Evolutionary conservation across 2,797 vertebrate genomes (phyloP).

Genomic region (Novumbra hubbsi): DNA sequence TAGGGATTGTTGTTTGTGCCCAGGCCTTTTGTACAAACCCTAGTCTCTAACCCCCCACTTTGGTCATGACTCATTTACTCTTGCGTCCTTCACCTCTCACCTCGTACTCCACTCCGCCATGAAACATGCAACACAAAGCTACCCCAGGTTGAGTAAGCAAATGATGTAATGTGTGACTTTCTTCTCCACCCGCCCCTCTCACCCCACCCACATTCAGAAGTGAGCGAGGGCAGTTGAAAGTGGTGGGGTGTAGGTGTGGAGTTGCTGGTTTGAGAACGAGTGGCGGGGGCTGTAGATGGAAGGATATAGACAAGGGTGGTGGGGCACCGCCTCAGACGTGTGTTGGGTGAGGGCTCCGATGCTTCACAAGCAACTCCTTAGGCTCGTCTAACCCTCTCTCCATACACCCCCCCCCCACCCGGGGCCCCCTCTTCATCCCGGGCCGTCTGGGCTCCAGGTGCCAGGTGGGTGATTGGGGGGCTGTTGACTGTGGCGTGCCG

Average conservation of each 20-base stretch:
- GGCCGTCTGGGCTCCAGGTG: conserved; percentile 69
- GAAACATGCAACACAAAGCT: conserved; percentile 47
- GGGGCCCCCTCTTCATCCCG: conserved; percentile 5
- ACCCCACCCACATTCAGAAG: conserved; percentile 49
- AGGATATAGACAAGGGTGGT: neutral
- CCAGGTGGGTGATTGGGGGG: conserved; percentile 66
- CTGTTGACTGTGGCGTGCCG: conserved; percentile 54
- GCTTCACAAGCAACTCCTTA: conserved; percentile 34
- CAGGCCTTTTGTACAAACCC: conserved; percentile 56
- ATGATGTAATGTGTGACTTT: conserved; percentile 72
- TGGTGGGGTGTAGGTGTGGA: conserved; percentile 42
- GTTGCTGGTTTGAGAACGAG: conserved; percentile 42
- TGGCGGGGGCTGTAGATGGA: conserved; percentile 30
- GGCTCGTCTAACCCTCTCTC: conserved; percentile 25
- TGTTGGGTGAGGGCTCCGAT: conserved; percentile 9
- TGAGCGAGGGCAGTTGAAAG: conserved; percentile 27
- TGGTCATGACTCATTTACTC: conserved; percentile 75
- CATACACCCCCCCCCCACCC: conserved; percentile 39
- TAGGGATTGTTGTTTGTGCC: conserved; percentile 25
- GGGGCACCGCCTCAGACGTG: neutral
- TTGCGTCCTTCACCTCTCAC: conserved; percentile 73
- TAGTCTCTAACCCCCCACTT: conserved; percentile 59
- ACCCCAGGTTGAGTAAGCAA: conserved; percentile 68
- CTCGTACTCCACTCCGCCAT: conserved; percentile 53
- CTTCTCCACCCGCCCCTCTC: conserved; percentile 3